phyloP scores from a whole-genome alignment of 2,888 invertebrate species.

The Gymnocheta viridis region DNA sequence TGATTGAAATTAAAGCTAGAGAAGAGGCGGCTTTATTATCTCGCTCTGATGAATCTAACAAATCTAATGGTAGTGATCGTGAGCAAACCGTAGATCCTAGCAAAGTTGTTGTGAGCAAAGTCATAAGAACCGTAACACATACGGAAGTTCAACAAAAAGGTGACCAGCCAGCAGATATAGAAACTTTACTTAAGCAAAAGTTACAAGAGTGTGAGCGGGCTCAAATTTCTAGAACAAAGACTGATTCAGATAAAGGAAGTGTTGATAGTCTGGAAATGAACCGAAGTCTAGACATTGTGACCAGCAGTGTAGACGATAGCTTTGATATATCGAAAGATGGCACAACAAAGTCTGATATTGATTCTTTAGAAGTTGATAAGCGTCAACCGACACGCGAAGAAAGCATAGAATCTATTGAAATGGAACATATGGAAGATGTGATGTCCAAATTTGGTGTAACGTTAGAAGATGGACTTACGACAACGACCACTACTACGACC shows the following conservation, averaged over 20 bases:
- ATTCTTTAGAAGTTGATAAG: slow-evolving; percentile 80
- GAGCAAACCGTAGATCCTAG: slow-evolving; percentile 72
- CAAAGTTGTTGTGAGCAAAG: slow-evolving; percentile 74
- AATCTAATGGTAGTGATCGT: slow-evolving; percentile 79
- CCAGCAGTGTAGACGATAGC: slow-evolving; percentile 84
- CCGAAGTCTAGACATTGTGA: slow-evolving; percentile 83
- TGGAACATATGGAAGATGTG: slow-evolving; percentile 76
- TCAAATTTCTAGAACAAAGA: slow-evolving; percentile 83
- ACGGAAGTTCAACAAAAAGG: slow-evolving; percentile 73
- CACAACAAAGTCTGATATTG: slow-evolving; percentile 79
- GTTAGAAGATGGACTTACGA: slow-evolving; percentile 75
- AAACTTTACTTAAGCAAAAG: slow-evolving; percentile 81
- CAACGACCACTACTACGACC: slow-evolving; percentile 78
- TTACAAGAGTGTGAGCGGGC: slow-evolving; percentile 77
- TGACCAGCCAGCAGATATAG: slow-evolving; percentile 75
- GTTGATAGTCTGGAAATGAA: slow-evolving; percentile 87
- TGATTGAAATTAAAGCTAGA: slow-evolving; percentile 91
- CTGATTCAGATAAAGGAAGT: slow-evolving; percentile 84
- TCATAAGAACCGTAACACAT: slow-evolving; percentile 77
- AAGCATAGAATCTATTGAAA: slow-evolving; percentile 81
- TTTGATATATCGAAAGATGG: slow-evolving; percentile 82
- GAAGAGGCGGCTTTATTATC: slow-evolving; percentile 91
- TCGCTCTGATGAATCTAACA: slow-evolving; percentile 82
- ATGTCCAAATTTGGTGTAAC: slow-evolving; percentile 74
- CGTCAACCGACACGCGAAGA: slow-evolving; percentile 79